Percentiles rank a stretch among this genome's conserved stretches.
phyloP scores from a whole-genome alignment of 2,888 invertebrate genomes.

The Phyto melanocephala region DNA sequence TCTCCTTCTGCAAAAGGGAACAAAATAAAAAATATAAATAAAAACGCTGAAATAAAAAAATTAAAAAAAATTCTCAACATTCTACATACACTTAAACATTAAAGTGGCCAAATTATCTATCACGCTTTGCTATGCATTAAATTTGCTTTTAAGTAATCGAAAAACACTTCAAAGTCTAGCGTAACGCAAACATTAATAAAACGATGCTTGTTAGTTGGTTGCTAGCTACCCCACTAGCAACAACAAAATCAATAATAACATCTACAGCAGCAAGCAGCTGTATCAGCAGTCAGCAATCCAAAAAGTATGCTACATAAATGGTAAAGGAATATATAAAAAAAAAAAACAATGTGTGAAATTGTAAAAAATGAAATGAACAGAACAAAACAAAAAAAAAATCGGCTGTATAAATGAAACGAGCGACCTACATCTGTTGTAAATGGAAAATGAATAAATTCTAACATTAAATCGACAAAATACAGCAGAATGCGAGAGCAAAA shows the following conservation, averaged over 20 bases:
- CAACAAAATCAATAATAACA: slow-evolving; percentile 2
- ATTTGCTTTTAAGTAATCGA: slow-evolving; percentile 76
- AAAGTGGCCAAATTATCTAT: slow-evolving; percentile 61
- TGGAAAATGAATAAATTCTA: not conserved
- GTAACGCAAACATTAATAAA: slow-evolving; percentile 59
- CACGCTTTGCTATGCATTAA: slow-evolving; percentile 64
- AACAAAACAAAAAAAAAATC: not conserved
- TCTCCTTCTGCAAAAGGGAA: not conserved
- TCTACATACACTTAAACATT: slow-evolving; percentile 20
- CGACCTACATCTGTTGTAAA: slow-evolving; percentile 44
- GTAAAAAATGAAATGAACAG: not conserved
- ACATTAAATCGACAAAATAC: not conserved
- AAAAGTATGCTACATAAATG: slow-evolving; percentile 54
- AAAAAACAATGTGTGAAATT: slow-evolving; percentile 31
- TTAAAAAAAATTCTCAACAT: not conserved
- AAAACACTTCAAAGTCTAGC: slow-evolving; percentile 71
- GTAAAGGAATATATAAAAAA: not conserved
- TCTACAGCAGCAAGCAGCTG: not conserved
- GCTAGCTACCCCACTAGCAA: slow-evolving; percentile 8
- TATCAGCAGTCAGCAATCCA: slow-evolving; percentile 1
- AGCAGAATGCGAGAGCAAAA: not conserved
- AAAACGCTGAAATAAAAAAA: not conserved
- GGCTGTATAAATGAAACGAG: slow-evolving; percentile 39
- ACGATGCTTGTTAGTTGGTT: slow-evolving; percentile 24
- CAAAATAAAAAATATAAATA: not conserved